Conservation (phyloP, 2,113 vertebrate genomes). For the Tupaia chinensis region DNA sequence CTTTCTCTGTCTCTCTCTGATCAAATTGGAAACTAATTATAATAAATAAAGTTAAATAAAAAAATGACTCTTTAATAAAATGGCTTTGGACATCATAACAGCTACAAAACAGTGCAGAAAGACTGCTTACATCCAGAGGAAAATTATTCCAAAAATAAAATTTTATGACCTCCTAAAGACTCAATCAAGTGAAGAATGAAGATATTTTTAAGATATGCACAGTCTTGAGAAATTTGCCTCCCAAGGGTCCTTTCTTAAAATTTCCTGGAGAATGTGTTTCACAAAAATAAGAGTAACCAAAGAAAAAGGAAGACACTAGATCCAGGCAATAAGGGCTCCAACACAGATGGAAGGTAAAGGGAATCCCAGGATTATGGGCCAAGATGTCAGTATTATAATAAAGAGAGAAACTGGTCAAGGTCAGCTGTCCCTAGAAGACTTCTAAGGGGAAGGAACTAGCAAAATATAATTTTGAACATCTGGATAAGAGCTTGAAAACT, state of each 20-base stretch:
- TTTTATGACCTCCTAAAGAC: background rate
- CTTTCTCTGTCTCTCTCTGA: too few relatives aligned
- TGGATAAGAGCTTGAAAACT: constrained; percentile 3
- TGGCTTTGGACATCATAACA: background rate
- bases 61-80: too few relatives aligned
- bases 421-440: background rate
- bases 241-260: background rate
- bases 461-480: background rate
- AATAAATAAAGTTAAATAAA: too few relatives aligned
- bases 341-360: background rate
- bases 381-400: background rate
- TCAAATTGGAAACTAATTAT: too few relatives aligned
- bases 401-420: background rate
- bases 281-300: constrained; percentile 24
- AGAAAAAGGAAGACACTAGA: background rate
- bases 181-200: background rate
- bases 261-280: background rate
- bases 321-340: background rate
- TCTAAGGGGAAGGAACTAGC: background rate
- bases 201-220: background rate
- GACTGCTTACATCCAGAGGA: background rate
- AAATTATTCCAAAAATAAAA: constrained; percentile 11
- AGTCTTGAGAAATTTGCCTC: constrained; percentile 23
- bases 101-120: background rate
- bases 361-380: background rate